A percentile compares a stretch with the other conserved stretches of the same genome.
Evolutionary conservation across 2,113 vertebrate genomes (phyloP).

Genomic region (Rana temporaria): DNA sequence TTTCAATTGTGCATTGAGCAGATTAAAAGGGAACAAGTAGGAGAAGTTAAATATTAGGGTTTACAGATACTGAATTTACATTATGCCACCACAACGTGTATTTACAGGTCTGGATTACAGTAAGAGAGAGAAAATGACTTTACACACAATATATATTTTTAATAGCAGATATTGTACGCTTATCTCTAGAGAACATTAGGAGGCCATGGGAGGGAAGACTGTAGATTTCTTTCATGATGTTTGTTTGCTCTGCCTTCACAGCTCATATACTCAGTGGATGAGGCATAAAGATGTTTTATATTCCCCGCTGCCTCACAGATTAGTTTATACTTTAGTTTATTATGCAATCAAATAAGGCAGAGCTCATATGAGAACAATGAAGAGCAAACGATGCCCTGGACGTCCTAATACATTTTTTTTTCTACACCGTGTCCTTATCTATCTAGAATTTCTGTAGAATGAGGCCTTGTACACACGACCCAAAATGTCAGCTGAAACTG

Average conservation of each 20-base stretch:
- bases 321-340: constrained; percentile 9
- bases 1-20: too few relatives aligned
- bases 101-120: neutral
- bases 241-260: constrained; percentile 45
- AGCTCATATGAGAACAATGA: neutral
- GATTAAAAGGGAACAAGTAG: neutral
- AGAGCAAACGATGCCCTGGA: neutral
- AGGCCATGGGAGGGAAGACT: neutral
- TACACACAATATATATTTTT: neutral
- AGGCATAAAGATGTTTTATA: constrained; percentile 31
- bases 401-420: neutral
- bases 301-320: constrained; percentile 40
- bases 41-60: neutral
- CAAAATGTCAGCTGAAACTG: too few relatives aligned
- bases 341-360: constrained; percentile 15
- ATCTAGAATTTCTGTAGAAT: too few relatives aligned
- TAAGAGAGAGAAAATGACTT: neutral
- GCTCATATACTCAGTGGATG: constrained; percentile 51
- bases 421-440: too few relatives aligned
- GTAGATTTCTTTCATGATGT: neutral
- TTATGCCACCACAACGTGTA: neutral
- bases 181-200: neutral
- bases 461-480: too few relatives aligned
- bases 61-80: neutral
- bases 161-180: neutral